These are phyloP conservation scores for Axinella damicornis DNA, from an alignment of 37 sponge, comb jelly and placozoan genomes.

Conservation along the genomic window DNA sequence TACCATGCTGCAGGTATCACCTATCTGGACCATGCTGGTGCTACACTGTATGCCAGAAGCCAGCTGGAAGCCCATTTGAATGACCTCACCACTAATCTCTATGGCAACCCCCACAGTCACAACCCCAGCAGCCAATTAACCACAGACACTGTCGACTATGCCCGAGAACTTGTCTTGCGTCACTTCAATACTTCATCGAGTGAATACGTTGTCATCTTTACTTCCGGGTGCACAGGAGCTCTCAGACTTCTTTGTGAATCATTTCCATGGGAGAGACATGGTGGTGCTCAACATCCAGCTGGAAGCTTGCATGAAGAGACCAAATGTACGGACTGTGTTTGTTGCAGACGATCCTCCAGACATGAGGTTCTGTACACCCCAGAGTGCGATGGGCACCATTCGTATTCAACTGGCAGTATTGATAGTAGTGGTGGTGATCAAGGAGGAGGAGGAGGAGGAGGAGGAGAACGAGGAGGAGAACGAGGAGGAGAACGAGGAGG, in stretches of 20 bases:
- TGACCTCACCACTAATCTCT: constrained; percentile 74
- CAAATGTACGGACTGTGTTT: not conserved
- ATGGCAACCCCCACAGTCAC: constrained; percentile 94
- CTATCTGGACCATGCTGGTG: constrained; percentile 94
- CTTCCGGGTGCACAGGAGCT: constrained; percentile 83
- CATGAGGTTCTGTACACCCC: too few species aligned
- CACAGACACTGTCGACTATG: constrained; percentile 49
- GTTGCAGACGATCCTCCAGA: too few species aligned
- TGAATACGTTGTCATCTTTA: constrained; percentile 86
- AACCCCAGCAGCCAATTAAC: constrained; percentile 68
- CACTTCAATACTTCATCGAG: constrained; percentile 74
- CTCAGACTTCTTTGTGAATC: constrained; percentile 73
- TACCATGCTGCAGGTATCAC: constrained; percentile 52
- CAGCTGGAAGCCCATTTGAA: constrained; percentile 66
- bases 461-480: too few species aligned
- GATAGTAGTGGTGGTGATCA: too few species aligned
- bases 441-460: too few species aligned
- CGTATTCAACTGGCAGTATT: too few species aligned
- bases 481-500: not conserved
- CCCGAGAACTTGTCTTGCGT: constrained; percentile 64
- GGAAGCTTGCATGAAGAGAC: too few species aligned
- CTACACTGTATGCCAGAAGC: constrained; percentile 74
- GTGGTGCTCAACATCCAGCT: too few species aligned
- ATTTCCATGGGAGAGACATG: constrained; percentile 76
- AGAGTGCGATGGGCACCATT: too few species aligned